These are phyloP conservation scores for Florisuga fusca DNA, from an alignment of 2,797 vertebrate species.

Conservation along the genomic window DNA sequence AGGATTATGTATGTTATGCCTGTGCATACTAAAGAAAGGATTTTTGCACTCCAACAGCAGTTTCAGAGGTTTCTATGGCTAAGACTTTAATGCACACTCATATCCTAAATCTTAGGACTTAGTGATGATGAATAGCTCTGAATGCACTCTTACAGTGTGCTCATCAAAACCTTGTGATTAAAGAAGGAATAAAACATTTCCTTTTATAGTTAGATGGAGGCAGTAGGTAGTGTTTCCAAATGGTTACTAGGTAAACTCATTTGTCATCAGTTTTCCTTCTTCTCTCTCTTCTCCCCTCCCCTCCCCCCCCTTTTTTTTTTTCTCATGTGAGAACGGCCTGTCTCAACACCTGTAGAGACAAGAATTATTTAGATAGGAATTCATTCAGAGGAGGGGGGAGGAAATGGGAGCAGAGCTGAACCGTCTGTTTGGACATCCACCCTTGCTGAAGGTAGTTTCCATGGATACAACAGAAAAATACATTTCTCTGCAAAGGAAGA, in stretches of 20 bases:
- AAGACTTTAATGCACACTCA: slow-evolving; percentile 52
- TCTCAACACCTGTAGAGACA: slow-evolving; percentile 72
- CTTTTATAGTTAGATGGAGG: slow-evolving; percentile 16
- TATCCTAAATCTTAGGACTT: slow-evolving; percentile 59
- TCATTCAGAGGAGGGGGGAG: slow-evolving; percentile 1
- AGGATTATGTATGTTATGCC: slow-evolving; percentile 71
- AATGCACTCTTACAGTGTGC: slow-evolving; percentile 4
- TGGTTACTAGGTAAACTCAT: slow-evolving; percentile 25
- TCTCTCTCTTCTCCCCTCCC: neutral
- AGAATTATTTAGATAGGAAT: slow-evolving; percentile 56
- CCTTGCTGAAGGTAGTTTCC: slow-evolving; percentile 56
- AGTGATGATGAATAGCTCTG: slow-evolving; percentile 24
- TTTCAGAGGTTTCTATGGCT: slow-evolving; percentile 41
- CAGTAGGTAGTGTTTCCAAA: slow-evolving; percentile 10
- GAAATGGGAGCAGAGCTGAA: neutral
- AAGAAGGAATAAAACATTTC: slow-evolving; percentile 39
- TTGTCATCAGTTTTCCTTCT: slow-evolving; percentile 18
- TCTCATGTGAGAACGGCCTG: slow-evolving; percentile 10
- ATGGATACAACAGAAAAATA: slow-evolving; percentile 31
- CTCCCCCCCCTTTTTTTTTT: neutral
- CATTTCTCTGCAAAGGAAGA: slow-evolving; percentile 25
- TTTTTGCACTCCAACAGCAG: slow-evolving; percentile 63
- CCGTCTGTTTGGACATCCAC: slow-evolving; percentile 29
- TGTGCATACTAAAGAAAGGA: slow-evolving; percentile 69
- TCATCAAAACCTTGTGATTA: slow-evolving; percentile 29